Conservation (phyloP, 64 coral and sea anemone genomes). For the Dendrophyllia cribrosa region DNA sequence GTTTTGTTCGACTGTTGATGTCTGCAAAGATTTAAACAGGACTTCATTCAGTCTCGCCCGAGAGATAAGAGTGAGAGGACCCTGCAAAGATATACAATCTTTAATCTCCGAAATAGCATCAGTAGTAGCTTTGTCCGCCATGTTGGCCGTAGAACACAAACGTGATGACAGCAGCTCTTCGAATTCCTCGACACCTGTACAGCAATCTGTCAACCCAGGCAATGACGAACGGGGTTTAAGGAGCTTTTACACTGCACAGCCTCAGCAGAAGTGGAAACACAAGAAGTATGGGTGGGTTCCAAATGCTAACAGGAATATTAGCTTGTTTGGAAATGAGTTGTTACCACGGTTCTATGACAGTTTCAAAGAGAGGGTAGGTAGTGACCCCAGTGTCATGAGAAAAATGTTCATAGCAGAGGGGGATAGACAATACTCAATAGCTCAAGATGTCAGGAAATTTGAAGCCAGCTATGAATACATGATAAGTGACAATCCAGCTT, state of each 20-base stretch:
- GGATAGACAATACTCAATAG: constrained; percentile 12
- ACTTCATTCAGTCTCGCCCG: constrained; percentile 17
- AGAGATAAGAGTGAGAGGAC: not conserved
- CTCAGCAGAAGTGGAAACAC: constrained; percentile 53
- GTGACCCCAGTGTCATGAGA: not conserved
- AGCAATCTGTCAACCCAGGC: not conserved
- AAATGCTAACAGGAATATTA: constrained; percentile 8
- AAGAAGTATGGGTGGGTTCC: constrained; percentile 43
- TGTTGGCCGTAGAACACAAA: constrained; percentile 21
- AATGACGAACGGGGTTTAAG: not conserved
- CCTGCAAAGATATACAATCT: not conserved
- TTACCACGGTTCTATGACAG: not conserved
- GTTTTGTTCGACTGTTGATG: constrained; percentile 24
- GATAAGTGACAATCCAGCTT: not conserved
- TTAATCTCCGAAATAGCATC: constrained; percentile 1
- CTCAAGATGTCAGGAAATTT: not conserved
- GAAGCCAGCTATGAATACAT: not conserved
- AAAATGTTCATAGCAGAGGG: constrained; percentile 19
- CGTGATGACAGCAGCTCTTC: not conserved
- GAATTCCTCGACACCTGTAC: not conserved
- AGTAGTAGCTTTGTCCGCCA: constrained; percentile 6
- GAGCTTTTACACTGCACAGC: constrained; percentile 3
- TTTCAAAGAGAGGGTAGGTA: constrained; percentile 28
- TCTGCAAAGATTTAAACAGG: constrained; percentile 46
- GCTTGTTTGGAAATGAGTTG: not conserved